Evolutionary conservation across 2,113 vertebrate genomes (phyloP), one percentile per base, ranked within the genome.

Genomic region (Heterocephalus glaber): DNA sequence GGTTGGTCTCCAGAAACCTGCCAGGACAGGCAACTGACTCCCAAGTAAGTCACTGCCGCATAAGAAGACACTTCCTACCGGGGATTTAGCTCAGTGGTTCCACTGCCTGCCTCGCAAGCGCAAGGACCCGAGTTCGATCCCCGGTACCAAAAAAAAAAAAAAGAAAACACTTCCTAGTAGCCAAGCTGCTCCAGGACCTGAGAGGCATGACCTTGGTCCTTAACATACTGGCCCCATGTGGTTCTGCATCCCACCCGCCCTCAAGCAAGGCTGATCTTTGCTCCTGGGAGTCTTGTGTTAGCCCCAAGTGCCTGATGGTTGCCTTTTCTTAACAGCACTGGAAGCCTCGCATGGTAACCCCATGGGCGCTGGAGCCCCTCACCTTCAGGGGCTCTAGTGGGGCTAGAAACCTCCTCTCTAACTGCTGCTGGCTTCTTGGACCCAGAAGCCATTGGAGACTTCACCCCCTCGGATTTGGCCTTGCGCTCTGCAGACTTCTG

Each of bases 241-340:
- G 20, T n/a, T 33, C 61, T 26, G 38, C 1, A 16, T 12, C 41
- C 52, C 56, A 9, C 24, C 13, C 49, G 30, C 54, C 33, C 66
- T 41, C 14, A 49, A 3, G 1, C 12, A 16, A 7, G 54, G 19
- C 16, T 24, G 20, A 38, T 3, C 61, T 56, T 1, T 1, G 0
- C 9, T 49, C 58, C 3, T 22, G 26, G 22, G 30, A n/a, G n/a
- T 26, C 80, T 33, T 41, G 47, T 8, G 0, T 1, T 16, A 63
- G 3, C 28, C 41, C 33, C 0, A 7, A 0, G 33, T 12, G 7
- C 12, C 9, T 2, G 4, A 8, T 0, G 0, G 4, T 24, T 49
- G 7, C 9, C 17, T 35, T 28, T 38, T n/a, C 54, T 35, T 54
- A 35, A 1, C 12, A 74, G 13, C 30, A 28, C 4, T 66, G 3